These are phyloP conservation scores for Fragum whitleyi DNA, from an alignment of 2,888 invertebrate species.

Conservation along the genomic window DNA sequence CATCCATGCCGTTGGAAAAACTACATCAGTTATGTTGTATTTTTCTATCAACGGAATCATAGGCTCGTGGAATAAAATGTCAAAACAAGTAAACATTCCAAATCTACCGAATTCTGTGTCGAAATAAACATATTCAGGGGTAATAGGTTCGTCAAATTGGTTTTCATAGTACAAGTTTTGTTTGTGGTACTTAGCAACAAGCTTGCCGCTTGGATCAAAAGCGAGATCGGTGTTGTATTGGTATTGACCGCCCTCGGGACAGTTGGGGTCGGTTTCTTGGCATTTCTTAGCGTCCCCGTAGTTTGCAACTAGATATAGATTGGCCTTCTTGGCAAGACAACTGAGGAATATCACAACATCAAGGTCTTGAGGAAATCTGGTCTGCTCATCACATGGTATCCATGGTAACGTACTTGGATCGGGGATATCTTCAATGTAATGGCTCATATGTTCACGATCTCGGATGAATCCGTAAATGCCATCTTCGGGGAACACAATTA, in stretches of 20 bases:
- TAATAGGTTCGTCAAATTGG: constrained; percentile 84
- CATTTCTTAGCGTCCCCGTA: constrained; percentile 50
- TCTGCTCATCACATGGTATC: constrained; percentile 74
- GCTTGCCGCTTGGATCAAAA: constrained; percentile 41
- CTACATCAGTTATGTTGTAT: constrained; percentile 79
- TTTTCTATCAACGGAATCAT: constrained; percentile 88
- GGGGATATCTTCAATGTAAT: constrained; percentile 48
- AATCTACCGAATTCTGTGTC: constrained; percentile 79
- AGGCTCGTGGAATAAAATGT: constrained; percentile 91
- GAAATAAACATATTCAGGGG: constrained; percentile 71
- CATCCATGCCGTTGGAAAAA: constrained; percentile 90
- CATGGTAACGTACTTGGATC: constrained; percentile 78
- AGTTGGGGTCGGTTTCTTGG: constrained; percentile 46
- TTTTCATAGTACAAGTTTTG: constrained; percentile 86
- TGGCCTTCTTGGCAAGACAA: constrained; percentile 87
- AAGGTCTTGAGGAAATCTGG: constrained; percentile 46
- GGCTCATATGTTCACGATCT: constrained; percentile 9
- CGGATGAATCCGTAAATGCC: constrained; percentile 42
- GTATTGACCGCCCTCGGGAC: constrained; percentile 74
- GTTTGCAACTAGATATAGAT: constrained; percentile 76
- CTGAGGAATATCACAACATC: constrained; percentile 82
- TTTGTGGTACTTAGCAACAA: constrained; percentile 84
- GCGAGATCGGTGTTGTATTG: constrained; percentile 92
- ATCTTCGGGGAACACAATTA: constrained; percentile 45
- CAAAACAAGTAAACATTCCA: constrained; percentile 93